Evolutionary conservation across 1,140 invertebrate species (phyloP).

Genomic region (Tachypleus tridentatus): DNA sequence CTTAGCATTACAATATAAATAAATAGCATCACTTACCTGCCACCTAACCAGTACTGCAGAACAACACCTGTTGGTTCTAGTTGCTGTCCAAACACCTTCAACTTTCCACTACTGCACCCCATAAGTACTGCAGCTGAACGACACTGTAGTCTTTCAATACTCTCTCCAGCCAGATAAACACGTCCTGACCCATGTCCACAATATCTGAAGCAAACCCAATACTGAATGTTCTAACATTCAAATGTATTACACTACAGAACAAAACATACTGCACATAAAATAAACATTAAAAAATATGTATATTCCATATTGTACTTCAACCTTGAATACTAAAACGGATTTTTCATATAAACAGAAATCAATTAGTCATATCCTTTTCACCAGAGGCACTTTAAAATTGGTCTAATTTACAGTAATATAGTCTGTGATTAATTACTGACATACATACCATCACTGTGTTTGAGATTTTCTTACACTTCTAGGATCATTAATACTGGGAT

Average conservation of each 20-base stretch:
- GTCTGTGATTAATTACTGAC: too few species aligned
- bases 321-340: too few species aligned
- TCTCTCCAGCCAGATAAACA: slow-evolving; percentile 46
- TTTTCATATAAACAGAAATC: too few species aligned
- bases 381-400: too few species aligned
- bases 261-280: slow-evolving; percentile 20
- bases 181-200: slow-evolving; percentile 64
- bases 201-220: slow-evolving; percentile 35
- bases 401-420: too few species aligned
- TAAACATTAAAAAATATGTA: slow-evolving; percentile 11
- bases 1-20: too few species aligned
- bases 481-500: too few species aligned
- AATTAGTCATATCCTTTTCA: too few species aligned
- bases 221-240: slow-evolving; percentile 5
- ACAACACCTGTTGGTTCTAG: slow-evolving; percentile 50
- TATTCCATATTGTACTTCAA: too few species aligned
- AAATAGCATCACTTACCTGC: slow-evolving; percentile 39
- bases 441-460: too few species aligned
- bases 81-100: slow-evolving; percentile 42
- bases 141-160: slow-evolving; percentile 46
- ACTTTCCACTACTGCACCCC: slow-evolving; percentile 56
- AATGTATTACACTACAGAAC: slow-evolving; percentile 10
- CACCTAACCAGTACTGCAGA: slow-evolving; percentile 53
- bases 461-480: too few species aligned
- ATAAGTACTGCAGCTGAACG: slow-evolving; percentile 50